These are phyloP conservation scores for Torymus tubicola DNA, from an alignment of 2,888 invertebrate genomes.

Conservation along the genomic window DNA sequence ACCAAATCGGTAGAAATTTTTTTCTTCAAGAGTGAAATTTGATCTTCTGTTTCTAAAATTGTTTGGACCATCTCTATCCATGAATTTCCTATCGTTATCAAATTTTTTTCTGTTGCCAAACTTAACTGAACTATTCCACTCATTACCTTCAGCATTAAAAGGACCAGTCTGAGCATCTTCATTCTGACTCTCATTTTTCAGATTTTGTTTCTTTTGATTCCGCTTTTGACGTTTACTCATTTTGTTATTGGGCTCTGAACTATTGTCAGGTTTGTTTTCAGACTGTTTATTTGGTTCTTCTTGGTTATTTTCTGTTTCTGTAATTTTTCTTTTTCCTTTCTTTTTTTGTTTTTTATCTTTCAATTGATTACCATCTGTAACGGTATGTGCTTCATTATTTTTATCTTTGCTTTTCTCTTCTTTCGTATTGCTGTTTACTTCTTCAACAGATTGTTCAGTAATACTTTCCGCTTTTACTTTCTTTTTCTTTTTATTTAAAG, in stretches of 20 bases:
- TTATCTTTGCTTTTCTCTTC: slow-evolving; percentile 33
- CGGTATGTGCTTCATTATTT: slow-evolving; percentile 4
- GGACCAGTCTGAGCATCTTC: slow-evolving; percentile 41
- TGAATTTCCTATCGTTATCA: slow-evolving; percentile 8
- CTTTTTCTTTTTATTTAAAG: neutral
- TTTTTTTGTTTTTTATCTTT: slow-evolving; percentile 29
- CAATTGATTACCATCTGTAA: neutral
- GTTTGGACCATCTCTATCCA: neutral
- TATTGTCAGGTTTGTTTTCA: slow-evolving; percentile 19
- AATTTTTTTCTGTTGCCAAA: slow-evolving; percentile 32
- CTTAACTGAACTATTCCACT: slow-evolving; percentile 59
- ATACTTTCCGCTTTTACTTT: neutral
- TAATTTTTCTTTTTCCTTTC: slow-evolving; percentile 10
- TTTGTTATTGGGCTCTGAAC: neutral
- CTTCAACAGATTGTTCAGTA: neutral
- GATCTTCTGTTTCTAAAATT: neutral
- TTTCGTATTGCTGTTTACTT: slow-evolving; percentile 15
- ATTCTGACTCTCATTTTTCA: slow-evolving; percentile 55
- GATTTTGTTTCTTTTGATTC: slow-evolving; percentile 65
- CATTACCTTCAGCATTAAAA: slow-evolving; percentile 62
- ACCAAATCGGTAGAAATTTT: slow-evolving; percentile 43
- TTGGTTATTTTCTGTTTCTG: neutral
- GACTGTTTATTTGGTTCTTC: neutral
- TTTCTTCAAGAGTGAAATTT: slow-evolving; percentile 11
- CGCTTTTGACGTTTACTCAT: slow-evolving; percentile 70